A percentile compares a stretch with the other conserved stretches of the same genome.
Evolutionary conservation across 2,888 invertebrate genomes (phyloP).

Genomic region (Julus scanicus): DNA sequence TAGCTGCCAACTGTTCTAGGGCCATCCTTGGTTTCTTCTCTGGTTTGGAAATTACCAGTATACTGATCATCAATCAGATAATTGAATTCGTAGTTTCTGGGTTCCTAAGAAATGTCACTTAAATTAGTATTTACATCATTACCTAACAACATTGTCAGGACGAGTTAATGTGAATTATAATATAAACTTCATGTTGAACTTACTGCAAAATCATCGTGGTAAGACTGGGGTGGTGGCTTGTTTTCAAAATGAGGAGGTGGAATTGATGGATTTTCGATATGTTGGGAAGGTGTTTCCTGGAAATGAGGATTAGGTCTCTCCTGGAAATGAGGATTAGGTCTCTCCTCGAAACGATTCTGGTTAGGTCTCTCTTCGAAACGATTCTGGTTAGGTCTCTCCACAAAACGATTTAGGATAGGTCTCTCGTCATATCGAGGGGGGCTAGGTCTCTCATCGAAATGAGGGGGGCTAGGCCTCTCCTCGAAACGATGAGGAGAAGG

Average conservation of each 20-base stretch:
- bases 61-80: conserved; percentile 55
- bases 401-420: neutral
- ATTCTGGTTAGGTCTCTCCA: neutral
- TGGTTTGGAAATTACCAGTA: conserved; percentile 57
- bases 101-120: conserved; percentile 26
- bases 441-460: neutral
- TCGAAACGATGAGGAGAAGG: neutral
- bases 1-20: conserved; percentile 55
- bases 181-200: too few relatives aligned
- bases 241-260: neutral
- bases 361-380: neutral
- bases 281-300: neutral
- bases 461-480: neutral
- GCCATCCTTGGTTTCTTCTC: conserved; percentile 57
- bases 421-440: neutral
- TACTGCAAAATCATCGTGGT: conserved; percentile 3
- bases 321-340: neutral
- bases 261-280: neutral
- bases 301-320: neutral
- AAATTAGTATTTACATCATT: neutral
- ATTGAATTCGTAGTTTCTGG: conserved; percentile 50
- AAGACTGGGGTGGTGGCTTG: neutral
- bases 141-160: neutral
- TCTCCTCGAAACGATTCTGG: neutral
- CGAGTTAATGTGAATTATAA: neutral